A percentile compares a stretch with the other conserved stretches of the same genome.
Conservation (phyloP, 2,797 vertebrate species). For the Chrosomus eos region DNA sequence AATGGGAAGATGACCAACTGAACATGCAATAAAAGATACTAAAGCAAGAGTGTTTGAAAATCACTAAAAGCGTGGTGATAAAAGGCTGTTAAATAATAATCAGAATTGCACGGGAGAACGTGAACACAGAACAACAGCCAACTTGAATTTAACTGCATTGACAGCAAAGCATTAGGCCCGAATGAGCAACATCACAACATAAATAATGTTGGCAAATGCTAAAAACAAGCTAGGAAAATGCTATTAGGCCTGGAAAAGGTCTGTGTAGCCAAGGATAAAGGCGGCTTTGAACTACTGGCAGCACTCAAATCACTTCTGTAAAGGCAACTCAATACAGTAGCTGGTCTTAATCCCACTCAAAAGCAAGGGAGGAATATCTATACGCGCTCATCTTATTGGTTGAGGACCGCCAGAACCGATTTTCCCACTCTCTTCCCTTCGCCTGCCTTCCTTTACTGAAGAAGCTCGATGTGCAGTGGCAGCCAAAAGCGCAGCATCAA, state of each 20-base stretch:
- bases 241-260: conserved; percentile 47
- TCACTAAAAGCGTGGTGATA: not conserved
- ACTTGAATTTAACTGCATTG: conserved; percentile 11
- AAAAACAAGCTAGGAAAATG: conserved; percentile 40
- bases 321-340: conserved; percentile 58
- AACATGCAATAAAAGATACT: conserved; percentile 20
- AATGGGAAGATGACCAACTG: not conserved
- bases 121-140: not conserved
- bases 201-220: conserved; percentile 41
- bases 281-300: conserved; percentile 57
- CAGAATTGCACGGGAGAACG: not conserved
- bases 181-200: conserved; percentile 38
- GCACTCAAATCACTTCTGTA: conserved; percentile 50
- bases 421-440: not conserved
- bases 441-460: not conserved
- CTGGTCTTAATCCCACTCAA: conserved; percentile 47
- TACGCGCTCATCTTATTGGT: conserved; percentile 8
- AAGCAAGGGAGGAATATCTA: not conserved
- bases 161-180: not conserved
- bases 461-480: not conserved
- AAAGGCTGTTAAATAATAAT: conserved; percentile 36
- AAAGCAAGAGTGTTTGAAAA: conserved; percentile 26
- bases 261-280: conserved; percentile 23
- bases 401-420: not conserved
- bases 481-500: conserved; percentile 56